Percentiles rank a stretch among this genome's conserved stretches.
Conservation (phyloP, 2,797 vertebrate genomes). For the Champsocephalus gunnari region DNA sequence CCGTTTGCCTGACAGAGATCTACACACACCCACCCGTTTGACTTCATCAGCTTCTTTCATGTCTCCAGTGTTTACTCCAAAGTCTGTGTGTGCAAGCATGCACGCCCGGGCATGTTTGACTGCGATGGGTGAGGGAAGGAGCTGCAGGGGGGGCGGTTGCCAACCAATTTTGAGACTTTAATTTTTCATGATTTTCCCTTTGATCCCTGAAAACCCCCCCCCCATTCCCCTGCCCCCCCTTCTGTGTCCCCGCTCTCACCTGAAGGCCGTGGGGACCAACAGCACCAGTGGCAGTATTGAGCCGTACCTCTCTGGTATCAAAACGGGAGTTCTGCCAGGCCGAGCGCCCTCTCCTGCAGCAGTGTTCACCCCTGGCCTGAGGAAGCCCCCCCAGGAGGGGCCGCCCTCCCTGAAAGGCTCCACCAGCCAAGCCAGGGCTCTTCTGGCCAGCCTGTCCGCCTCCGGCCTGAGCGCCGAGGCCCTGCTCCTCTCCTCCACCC, state of each 20-base stretch:
- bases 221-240: conserved; percentile 45
- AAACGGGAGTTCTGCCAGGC: conserved; percentile 77
- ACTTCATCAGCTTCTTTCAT: conserved; percentile 56
- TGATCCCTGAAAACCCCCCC: conserved; percentile 59
- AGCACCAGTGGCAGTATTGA: conserved; percentile 66
- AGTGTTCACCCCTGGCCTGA: conserved; percentile 70
- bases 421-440: conserved; percentile 79
- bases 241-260: conserved; percentile 66
- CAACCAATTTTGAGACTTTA: conserved; percentile 64
- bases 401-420: conserved; percentile 73
- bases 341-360: conserved; percentile 63
- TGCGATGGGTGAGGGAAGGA: conserved; percentile 40
- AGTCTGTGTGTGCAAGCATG: conserved; percentile 47
- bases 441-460: conserved; percentile 81
- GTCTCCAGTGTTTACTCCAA: conserved; percentile 43
- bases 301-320: conserved; percentile 74
- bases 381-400: conserved; percentile 77
- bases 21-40: conserved; percentile 56
- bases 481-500: conserved; percentile 83
- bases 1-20: conserved; percentile 58
- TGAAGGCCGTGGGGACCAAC: conserved; percentile 73
- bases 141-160: conserved; percentile 53
- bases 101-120: conserved; percentile 64
- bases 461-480: conserved; percentile 82
- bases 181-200: conserved; percentile 71